Conservation (phyloP, 2,888 invertebrate species). For the Eugnorisma glareosa region DNA sequence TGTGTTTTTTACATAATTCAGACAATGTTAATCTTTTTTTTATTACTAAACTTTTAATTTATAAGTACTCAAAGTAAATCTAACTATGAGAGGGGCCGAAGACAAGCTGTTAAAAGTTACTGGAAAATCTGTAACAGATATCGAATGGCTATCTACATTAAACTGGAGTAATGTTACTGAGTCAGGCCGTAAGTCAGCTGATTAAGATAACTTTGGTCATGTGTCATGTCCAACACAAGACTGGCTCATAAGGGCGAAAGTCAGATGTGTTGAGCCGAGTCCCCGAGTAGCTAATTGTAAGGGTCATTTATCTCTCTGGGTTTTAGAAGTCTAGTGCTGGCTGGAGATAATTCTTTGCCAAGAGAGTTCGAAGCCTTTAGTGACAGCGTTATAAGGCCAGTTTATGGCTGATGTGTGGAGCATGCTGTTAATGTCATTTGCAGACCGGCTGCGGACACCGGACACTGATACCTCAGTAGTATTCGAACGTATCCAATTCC, state of each 20-base stretch:
- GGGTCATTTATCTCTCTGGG: background rate
- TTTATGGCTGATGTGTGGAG: background rate
- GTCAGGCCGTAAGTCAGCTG: background rate
- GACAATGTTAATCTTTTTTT: background rate
- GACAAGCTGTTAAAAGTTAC: background rate
- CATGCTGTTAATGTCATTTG: background rate
- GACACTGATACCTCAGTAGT: background rate
- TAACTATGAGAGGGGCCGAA: background rate
- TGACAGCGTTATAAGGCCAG: background rate
- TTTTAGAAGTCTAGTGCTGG: conserved; percentile 2
- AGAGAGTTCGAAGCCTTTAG: background rate
- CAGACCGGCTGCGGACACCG: background rate
- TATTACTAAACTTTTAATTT: background rate
- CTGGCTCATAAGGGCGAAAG: conserved; percentile 3
- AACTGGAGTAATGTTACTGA: background rate
- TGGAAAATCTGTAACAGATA: background rate
- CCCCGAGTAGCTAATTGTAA: conserved; percentile 8
- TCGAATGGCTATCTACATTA: background rate
- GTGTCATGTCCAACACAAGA: conserved; percentile 2
- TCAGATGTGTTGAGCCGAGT: background rate
- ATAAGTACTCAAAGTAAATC: background rate
- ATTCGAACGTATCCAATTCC: background rate
- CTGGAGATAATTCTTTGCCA: conserved; percentile 6
- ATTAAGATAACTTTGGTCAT: conserved; percentile 22
- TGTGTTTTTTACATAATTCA: background rate